Evolutionary conservation across 1,140 invertebrate genomes (phyloP).

Genomic region (Grapholita molesta): DNA sequence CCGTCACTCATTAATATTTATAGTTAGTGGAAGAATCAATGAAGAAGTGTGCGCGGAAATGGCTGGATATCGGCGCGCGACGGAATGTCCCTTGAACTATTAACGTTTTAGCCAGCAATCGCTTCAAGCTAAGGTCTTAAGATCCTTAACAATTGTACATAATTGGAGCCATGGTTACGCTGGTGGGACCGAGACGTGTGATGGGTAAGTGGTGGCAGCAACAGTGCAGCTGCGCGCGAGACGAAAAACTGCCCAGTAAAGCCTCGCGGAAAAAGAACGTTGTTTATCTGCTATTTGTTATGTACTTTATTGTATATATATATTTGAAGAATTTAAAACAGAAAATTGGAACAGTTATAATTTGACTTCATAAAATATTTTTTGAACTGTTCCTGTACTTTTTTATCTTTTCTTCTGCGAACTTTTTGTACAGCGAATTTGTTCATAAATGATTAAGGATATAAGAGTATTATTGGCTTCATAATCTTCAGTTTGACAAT

Average conservation of each 20-base stretch:
- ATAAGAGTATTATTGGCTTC: too few relatives aligned
- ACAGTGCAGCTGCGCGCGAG: not conserved
- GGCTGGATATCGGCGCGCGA: constrained; percentile 41
- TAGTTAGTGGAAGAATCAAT: constrained; percentile 33
- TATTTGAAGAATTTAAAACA: not conserved
- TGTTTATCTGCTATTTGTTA: not conserved
- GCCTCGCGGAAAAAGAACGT: not conserved
- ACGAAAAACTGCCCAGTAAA: not conserved
- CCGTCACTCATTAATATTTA: constrained; percentile 39
- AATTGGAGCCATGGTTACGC: not conserved
- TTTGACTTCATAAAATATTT: too few relatives aligned
- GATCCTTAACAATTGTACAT: not conserved
- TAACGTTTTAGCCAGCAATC: not conserved
- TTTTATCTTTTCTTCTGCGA: too few relatives aligned
- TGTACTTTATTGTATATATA: not conserved
- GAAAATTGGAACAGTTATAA: not conserved
- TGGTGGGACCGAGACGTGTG: not conserved
- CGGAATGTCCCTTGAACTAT: constrained; percentile 33
- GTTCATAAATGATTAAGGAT: too few relatives aligned
- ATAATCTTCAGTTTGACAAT: too few relatives aligned
- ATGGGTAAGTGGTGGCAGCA: not conserved
- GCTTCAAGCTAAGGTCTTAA: not conserved
- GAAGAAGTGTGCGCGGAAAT: constrained; percentile 46
- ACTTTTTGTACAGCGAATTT: too few relatives aligned
- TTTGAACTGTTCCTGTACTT: too few relatives aligned